These are phyloP conservation scores for Palloptera scutellata DNA, from an alignment of 2,888 invertebrate species.

Conservation along the genomic window DNA sequence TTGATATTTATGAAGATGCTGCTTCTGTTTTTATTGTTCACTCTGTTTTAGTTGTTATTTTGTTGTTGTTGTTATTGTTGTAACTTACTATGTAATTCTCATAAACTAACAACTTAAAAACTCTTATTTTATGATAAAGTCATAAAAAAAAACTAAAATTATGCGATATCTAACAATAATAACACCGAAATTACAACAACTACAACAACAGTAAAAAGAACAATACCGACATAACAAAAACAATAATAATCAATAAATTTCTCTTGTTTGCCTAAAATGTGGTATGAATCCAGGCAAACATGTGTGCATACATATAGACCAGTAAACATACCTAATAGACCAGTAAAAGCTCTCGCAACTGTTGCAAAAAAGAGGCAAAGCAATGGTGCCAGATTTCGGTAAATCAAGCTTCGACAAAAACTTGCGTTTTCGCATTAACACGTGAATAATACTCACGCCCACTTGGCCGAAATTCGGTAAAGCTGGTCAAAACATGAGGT, in stretches of 20 bases:
- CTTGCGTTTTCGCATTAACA: no score
- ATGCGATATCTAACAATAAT: slow-evolving; percentile 23
- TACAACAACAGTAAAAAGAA: background rate
- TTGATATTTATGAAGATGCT: slow-evolving; percentile 16
- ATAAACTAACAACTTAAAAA: slow-evolving; percentile 26
- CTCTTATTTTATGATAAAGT: slow-evolving; percentile 28
- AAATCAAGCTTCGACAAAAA: no score
- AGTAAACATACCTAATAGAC: no score
- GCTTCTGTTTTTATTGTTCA: background rate
- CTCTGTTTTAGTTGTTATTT: slow-evolving; percentile 7
- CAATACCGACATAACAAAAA: background rate
- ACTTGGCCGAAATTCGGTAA: no score
- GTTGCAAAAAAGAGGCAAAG: no score
- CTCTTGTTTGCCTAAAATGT: no score
- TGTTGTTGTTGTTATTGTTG: slow-evolving; percentile 16
- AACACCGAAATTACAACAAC: slow-evolving; percentile 17
- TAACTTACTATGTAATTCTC: slow-evolving; percentile 21
- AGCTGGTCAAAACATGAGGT: no score
- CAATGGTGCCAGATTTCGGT: no score
- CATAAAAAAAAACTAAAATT: slow-evolving; percentile 30
- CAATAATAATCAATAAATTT: background rate
- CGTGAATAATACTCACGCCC: no score
- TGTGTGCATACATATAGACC: no score
- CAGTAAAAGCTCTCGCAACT: no score
- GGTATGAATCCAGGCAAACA: background rate